These are phyloP conservation scores for Pteruthius melanotis DNA, from an alignment of 2,113 vertebrate species.

Conservation along the genomic window DNA sequence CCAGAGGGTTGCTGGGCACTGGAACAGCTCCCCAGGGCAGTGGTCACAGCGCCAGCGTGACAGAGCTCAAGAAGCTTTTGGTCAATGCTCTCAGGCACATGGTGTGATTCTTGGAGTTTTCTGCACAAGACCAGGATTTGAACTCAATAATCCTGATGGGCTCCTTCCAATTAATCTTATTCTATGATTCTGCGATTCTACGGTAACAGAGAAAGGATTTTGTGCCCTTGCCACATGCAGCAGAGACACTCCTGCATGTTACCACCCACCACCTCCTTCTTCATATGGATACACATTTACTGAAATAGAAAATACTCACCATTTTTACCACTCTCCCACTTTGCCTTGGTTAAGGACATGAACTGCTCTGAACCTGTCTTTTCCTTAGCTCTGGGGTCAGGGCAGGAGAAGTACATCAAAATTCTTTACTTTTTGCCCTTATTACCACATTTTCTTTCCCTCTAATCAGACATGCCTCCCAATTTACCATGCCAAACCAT, in stretches of 20 bases:
- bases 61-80: neutral
- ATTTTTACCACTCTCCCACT: neutral
- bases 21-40: neutral
- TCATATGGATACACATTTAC: neutral
- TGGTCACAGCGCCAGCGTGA: neutral
- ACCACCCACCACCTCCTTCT: neutral
- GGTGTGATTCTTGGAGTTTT: neutral
- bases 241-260: neutral
- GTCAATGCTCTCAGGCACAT: neutral
- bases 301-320: neutral
- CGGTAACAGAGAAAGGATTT: neutral
- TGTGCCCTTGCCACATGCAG: neutral
- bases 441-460: neutral
- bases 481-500: neutral
- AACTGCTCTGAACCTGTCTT: neutral
- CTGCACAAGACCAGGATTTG: neutral
- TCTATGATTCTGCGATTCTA: neutral
- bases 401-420: neutral
- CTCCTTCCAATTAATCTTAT: neutral
- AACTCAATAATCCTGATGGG: neutral
- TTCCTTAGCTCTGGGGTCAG: neutral
- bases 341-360: neutral
- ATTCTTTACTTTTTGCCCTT: neutral
- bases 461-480: neutral
- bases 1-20: accelerated